Evolutionary conservation across 2,113 vertebrate species (phyloP), one percentile per base, ranked within the genome.

Genomic region (Hypanus sabinus): DNA sequence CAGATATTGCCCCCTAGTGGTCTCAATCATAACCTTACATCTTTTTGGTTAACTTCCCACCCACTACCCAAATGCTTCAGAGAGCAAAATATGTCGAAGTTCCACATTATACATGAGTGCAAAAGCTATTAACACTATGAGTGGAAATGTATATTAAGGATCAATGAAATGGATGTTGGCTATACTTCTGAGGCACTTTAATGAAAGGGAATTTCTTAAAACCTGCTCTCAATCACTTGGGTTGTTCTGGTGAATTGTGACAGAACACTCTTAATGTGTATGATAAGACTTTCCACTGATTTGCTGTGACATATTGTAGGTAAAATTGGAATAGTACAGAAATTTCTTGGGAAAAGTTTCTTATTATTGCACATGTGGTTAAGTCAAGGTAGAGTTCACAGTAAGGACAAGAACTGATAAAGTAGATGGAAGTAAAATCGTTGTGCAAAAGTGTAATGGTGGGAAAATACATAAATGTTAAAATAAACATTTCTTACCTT

Each of bases 401-500:
- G 22, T 85, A 85, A 60, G 30, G 83, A 30, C 30, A 1, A 12
- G 57, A 88, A 88, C 11, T 18, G 27, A 88, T 62, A 65, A 85
- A 5, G 30, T 88, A 12, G 57, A 20, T 16, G 30, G 30, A 65
- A 33, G 71, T 73, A 73, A 73, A 73, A 70, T 70, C 16, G 18
- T 55, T 55, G 6, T 14, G 27, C 38, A 62, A 27, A 62, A 87
- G n/a, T 9, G n/a, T 24, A 12, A 87, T 57, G 11, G 83, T 4
- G 12, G 24, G 16, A 62, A 30, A 62, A 62, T 46, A 55, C 7
- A 83, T 60, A 6, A 87, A 60, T 33, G 4, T 55, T 60, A 12
- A 87, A 60, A 60, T 30, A 76, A 79, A 27, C 1, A 79, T 46
- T 1, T 1, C 85, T 95, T 96, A 99, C 98, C 98, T 99, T 99